These are phyloP conservation scores for Abramis brama DNA, from an alignment of 2,113 vertebrate species.

Conservation along the genomic window DNA sequence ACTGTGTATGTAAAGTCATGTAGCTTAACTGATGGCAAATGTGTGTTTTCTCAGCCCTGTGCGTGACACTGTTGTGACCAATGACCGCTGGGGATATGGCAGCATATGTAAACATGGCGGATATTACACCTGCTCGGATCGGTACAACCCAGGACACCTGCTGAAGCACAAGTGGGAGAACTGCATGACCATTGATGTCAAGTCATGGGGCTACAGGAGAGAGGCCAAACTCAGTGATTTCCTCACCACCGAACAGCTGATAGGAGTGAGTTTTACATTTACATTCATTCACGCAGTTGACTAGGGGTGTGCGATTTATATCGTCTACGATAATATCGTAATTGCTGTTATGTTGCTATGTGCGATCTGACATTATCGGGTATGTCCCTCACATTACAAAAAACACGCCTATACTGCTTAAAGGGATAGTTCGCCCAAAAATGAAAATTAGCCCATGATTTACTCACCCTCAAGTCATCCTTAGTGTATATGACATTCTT, in stretches of 20 bases:
- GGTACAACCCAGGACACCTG: conserved; percentile 89
- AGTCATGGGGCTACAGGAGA: conserved; percentile 91
- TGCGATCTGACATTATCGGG: too few relatives aligned
- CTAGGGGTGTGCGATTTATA: too few relatives aligned
- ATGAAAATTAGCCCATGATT: too few relatives aligned
- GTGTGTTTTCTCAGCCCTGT: conserved; percentile 82
- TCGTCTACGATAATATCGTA: too few relatives aligned
- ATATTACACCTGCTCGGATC: conserved; percentile 90
- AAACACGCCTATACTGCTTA: too few relatives aligned
- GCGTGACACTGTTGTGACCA: conserved; percentile 88
- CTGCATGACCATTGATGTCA: conserved; percentile 91
- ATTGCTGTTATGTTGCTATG: too few relatives aligned
- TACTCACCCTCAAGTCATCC: too few relatives aligned
- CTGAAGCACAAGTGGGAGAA: conserved; percentile 95
- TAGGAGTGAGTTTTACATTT: conserved; percentile 31
- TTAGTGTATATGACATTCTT: too few relatives aligned
- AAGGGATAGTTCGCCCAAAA: too few relatives aligned
- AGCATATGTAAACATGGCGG: conserved; percentile 88
- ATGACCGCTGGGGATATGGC: conserved; percentile 90
- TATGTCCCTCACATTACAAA: too few relatives aligned
- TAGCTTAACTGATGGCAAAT: background rate
- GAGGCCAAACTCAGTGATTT: conserved; percentile 83
- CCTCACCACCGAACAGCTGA: conserved; percentile 69
- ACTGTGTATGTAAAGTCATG: background rate
- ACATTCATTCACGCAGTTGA: background rate